Evolutionary conservation across 2,113 vertebrate genomes (phyloP), one percentile per base, ranked within the genome.

Genomic region (Argyrosomus japonicus): DNA sequence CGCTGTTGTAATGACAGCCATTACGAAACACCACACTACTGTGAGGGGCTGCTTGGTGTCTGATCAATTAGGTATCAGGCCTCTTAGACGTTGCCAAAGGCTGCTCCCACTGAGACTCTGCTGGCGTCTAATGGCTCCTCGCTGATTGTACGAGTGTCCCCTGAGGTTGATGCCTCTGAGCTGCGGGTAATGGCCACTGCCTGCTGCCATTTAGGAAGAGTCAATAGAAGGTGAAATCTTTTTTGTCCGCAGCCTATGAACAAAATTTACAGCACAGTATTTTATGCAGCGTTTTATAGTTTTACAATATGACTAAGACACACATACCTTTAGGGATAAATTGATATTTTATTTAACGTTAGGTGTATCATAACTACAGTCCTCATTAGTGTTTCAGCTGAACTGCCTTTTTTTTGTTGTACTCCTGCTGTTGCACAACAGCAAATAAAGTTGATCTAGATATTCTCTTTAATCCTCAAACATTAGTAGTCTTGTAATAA

Each of bases 101-200:
- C 87, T 86, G 81, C 69, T 68, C 63, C 88, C 72, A 25, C 58
- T 19, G 79, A 87, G 81, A 79, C 71, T 63, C 75, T 68, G 82
- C 79, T 80, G 77, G 79, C 62, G 25, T 82, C 86, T 91, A 86
- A 92, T 92, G 82, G 90, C 82, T 58, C 81, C 81, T 80, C 78
- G 17, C 77, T 88, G 84, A 86, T 71, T 79, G 25, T 48, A 48
- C 11, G 82, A 64, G 62, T 4, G 25, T 64, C 84, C 64, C 85
- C 56, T 13, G 79, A 45, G 89, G 74, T 63, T 69, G 68, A 27
- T 68, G 74, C 36, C 32, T 72, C 62, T 57, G 54, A 81, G 78
- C 67, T 81, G 75, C 25, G 27, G 69, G 67, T 83, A 87, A 79
- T 78, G 82, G 81, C 45, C 36, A 23, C 73, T 64, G 70, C 47